Evolutionary conservation across 2,888 invertebrate species (phyloP).

Genomic region (Drosophila percnosoma): DNA sequence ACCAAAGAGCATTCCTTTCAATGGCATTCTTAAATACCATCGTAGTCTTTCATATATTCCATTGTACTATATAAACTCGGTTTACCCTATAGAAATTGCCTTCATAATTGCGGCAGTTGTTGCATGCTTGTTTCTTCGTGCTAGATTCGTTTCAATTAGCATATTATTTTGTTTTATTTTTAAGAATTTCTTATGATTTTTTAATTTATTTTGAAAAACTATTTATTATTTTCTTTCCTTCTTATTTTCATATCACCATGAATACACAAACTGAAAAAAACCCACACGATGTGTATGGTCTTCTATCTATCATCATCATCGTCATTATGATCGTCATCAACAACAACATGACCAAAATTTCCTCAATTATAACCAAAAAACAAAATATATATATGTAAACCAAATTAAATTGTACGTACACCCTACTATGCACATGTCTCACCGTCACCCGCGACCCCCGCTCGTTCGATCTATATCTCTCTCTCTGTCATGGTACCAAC

Average conservation of each 20-base stretch:
- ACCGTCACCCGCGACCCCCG: constrained; percentile 68
- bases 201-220: constrained; percentile 35
- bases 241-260: constrained; percentile 52
- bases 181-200: constrained; percentile 37
- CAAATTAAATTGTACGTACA: constrained; percentile 61
- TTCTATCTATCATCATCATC: constrained; percentile 11
- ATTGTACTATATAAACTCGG: constrained; percentile 35
- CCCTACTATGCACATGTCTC: constrained; percentile 72
- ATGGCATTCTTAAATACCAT: constrained; percentile 10
- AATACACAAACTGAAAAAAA: constrained; percentile 41
- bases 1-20: constrained; percentile 12
- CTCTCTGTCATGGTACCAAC: constrained; percentile 65
- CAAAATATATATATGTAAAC: constrained; percentile 32
- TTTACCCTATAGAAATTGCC: constrained; percentile 40
- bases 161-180: constrained; percentile 39
- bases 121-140: constrained; percentile 55
- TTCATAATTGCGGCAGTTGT: constrained; percentile 28
- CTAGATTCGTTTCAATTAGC: constrained; percentile 26
- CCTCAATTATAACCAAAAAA: constrained; percentile 12
- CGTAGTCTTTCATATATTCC: constrained; percentile 31
- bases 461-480: constrained; percentile 48
- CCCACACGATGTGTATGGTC: constrained; percentile 56
- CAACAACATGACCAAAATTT: constrained; percentile 44
- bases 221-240: constrained; percentile 21
- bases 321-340: constrained; percentile 18